phyloP scores from a whole-genome alignment of 2,888 invertebrate species.

The Physocephala rufipes region DNA sequence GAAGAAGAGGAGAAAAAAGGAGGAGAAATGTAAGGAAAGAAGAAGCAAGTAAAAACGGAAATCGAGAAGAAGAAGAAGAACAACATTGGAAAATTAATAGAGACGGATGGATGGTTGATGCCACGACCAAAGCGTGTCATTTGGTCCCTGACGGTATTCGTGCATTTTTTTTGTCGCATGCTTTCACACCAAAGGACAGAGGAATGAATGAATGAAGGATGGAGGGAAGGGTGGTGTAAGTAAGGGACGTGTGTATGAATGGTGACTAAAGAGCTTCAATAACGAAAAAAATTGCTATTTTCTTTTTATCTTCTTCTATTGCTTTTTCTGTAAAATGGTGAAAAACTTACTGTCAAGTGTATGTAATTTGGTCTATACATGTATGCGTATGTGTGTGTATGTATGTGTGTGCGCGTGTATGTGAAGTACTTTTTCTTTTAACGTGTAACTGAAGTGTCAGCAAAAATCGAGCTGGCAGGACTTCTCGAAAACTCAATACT shows the following conservation, averaged over 20 bases:
- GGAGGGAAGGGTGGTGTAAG: neutral
- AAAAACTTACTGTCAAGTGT: constrained; percentile 1
- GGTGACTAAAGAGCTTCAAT: constrained; percentile 16
- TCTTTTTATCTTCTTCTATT: neutral
- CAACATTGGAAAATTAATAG: constrained; percentile 22
- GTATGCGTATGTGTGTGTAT: neutral
- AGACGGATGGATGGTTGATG: constrained; percentile 14
- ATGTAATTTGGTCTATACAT: neutral
- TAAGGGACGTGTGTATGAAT: neutral
- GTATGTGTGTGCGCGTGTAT: neutral
- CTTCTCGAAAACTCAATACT: neutral
- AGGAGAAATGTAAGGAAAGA: too few relatives aligned
- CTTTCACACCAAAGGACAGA: neutral
- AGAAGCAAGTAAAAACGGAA: too few relatives aligned
- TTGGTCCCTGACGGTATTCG: neutral
- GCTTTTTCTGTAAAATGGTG: constrained; percentile 37
- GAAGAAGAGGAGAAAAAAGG: too few relatives aligned
- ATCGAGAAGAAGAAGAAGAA: constrained; percentile 19
- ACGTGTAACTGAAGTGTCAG: neutral
- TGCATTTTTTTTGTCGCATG: neutral
- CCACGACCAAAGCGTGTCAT: neutral
- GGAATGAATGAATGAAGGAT: neutral
- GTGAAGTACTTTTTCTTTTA: too few relatives aligned
- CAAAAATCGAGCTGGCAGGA: neutral
- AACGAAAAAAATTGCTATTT: constrained; percentile 16